Conservation (phyloP, 1,140 invertebrate species). For the Antheraea pernyi region DNA sequence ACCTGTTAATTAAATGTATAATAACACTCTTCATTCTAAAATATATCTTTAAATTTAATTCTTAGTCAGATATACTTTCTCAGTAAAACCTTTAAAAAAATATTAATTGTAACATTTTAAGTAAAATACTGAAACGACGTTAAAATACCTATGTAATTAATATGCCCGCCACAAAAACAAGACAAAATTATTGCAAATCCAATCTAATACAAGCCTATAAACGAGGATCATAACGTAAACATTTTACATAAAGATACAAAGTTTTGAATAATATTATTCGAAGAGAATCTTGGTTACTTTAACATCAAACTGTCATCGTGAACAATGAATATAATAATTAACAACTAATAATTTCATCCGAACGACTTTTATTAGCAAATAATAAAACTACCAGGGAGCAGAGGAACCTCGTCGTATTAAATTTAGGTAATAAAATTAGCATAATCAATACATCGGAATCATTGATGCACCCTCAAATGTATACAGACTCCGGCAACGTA, state of each 20-base stretch:
- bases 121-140: neutral
- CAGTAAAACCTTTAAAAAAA: too few relatives aligned
- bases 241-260: neutral
- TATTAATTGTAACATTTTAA: neutral
- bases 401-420: constrained; percentile 48
- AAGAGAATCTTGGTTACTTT: neutral
- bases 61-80: too few relatives aligned
- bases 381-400: constrained; percentile 17
- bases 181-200: neutral
- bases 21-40: too few relatives aligned
- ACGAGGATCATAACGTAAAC: neutral
- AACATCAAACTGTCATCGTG: neutral
- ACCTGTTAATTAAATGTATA: too few relatives aligned
- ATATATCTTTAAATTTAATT: too few relatives aligned
- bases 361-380: neutral
- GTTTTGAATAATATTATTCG: too few relatives aligned
- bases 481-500: constrained; percentile 27
- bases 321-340: neutral
- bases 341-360: neutral
- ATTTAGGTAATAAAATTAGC: constrained; percentile 72
- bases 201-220: neutral
- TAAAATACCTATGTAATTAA: neutral
- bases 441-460: constrained; percentile 66
- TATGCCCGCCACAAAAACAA: neutral
- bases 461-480: constrained; percentile 54